phyloP scores from a whole-genome alignment of 2,113 vertebrate species.

The Tapirus terrestris region DNA sequence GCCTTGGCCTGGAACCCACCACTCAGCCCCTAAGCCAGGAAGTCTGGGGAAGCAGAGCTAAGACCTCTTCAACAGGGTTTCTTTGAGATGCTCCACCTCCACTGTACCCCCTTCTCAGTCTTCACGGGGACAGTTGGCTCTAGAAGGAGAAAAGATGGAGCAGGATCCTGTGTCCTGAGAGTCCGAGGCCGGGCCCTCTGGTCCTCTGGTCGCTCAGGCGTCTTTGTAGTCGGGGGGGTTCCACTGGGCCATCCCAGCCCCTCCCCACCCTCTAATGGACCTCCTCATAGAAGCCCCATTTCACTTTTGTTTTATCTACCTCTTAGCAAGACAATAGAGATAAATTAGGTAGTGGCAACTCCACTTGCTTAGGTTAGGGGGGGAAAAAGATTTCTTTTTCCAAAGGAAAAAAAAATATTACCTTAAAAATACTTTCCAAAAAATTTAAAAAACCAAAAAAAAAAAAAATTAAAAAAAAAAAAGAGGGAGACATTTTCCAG shows the following conservation, averaged over 20 bases:
- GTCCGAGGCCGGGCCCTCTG: not conserved
- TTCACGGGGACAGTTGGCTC: not conserved
- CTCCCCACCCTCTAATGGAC: slow-evolving; percentile 70
- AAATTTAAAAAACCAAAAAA: slow-evolving; percentile 62
- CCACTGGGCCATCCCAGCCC: slow-evolving; percentile 25
- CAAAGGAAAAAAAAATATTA: slow-evolving; percentile 90
- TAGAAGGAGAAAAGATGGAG: not conserved
- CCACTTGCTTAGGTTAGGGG: slow-evolving; percentile 93
- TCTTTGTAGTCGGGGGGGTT: slow-evolving; percentile 61
- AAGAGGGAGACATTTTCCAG: slow-evolving; percentile 71
- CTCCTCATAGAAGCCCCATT: slow-evolving; percentile 79
- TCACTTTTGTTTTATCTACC: slow-evolving; percentile 95
- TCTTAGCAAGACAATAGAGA: slow-evolving; percentile 92
- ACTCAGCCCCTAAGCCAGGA: not conserved
- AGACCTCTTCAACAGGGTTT: slow-evolving; percentile 56
- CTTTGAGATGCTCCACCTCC: slow-evolving; percentile 18
- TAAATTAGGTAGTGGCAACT: slow-evolving; percentile 92
- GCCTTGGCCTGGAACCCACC: not conserved
- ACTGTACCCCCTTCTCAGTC: not conserved
- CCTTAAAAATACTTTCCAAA: slow-evolving; percentile 81
- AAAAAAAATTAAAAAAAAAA: slow-evolving; percentile 59
- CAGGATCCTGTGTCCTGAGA: slow-evolving; percentile 46
- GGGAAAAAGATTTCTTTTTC: slow-evolving; percentile 86
- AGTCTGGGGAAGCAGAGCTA: not conserved
- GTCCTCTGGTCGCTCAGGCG: not conserved